Conservation (phyloP, 2,888 invertebrate species). For the Acrobasis consociella region DNA sequence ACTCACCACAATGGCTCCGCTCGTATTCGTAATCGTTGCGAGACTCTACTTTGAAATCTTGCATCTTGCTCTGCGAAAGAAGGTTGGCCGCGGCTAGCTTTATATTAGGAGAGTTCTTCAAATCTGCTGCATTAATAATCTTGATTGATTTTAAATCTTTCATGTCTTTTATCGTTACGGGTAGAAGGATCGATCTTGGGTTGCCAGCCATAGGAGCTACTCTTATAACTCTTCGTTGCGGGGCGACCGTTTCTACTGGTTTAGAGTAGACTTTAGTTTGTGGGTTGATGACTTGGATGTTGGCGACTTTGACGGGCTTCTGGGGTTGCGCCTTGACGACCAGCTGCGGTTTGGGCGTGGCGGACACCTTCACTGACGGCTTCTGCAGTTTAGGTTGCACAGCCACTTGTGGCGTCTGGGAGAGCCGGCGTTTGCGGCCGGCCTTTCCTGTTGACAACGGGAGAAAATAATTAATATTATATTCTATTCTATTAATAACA, state of each 20-base stretch:
- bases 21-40: slow-evolving; percentile 68
- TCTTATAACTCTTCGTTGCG: slow-evolving; percentile 69
- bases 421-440: slow-evolving; percentile 73
- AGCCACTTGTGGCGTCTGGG: slow-evolving; percentile 63
- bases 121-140: slow-evolving; percentile 86
- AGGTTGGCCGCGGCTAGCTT: slow-evolving; percentile 78
- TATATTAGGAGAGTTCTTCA: slow-evolving; percentile 80
- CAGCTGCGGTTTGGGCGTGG: slow-evolving; percentile 65
- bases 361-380: slow-evolving; percentile 59
- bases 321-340: slow-evolving; percentile 75
- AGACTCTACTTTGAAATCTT: slow-evolving; percentile 64
- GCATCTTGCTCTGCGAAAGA: slow-evolving; percentile 72
- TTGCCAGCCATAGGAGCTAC: slow-evolving; percentile 78
- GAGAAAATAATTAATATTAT: slow-evolving; percentile 19
- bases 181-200: slow-evolving; percentile 86
- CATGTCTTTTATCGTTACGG: slow-evolving; percentile 86
- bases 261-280: slow-evolving; percentile 76
- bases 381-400: slow-evolving; percentile 74
- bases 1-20: slow-evolving; percentile 66
- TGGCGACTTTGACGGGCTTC: slow-evolving; percentile 69
- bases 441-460: slow-evolving; percentile 56
- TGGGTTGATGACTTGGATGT: slow-evolving; percentile 70
- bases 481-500: no score
- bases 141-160: slow-evolving; percentile 88
- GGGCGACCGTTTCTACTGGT: slow-evolving; percentile 70